Conservation (phyloP, 35 echinoderm and acorn worm genomes). For the Chiridota heheva region DNA sequence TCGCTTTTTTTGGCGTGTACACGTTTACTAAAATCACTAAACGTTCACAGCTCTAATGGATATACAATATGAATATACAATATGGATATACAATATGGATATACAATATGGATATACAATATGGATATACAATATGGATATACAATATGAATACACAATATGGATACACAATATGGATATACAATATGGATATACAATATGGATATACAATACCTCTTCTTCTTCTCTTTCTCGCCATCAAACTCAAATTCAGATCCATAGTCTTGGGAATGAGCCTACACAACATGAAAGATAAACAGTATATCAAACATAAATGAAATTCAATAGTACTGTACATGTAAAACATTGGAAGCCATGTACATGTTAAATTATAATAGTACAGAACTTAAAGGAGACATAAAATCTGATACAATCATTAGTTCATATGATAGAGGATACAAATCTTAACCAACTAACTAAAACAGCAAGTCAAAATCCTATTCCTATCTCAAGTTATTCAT, state of each 20-base stretch:
- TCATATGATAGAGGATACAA: too few species aligned
- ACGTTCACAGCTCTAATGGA: background rate
- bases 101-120: background rate
- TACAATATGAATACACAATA: background rate
- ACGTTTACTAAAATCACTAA: too few species aligned
- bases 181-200: background rate
- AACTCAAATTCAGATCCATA: conserved; percentile 93
- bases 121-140: background rate
- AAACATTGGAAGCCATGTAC: too few species aligned
- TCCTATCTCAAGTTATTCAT: too few species aligned
- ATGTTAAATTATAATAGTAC: too few species aligned
- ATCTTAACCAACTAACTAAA: too few species aligned
- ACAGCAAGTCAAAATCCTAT: too few species aligned
- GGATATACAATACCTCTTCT: conserved; percentile 26
- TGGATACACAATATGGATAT: background rate
- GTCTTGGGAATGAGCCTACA: conserved; percentile 18
- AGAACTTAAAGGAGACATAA: too few species aligned
- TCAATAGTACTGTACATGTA: too few species aligned
- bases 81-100: background rate
- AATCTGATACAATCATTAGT: too few species aligned
- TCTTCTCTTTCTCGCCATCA: conserved; percentile 62
- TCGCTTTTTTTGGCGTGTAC: too few species aligned
- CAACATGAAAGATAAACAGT: background rate
- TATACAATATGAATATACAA: background rate
- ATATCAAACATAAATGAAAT: too few species aligned